Evolutionary conservation across 2,113 vertebrate species (phyloP), one percentile per base, ranked within the genome.

Genomic region (Ammodytes marinus): DNA sequence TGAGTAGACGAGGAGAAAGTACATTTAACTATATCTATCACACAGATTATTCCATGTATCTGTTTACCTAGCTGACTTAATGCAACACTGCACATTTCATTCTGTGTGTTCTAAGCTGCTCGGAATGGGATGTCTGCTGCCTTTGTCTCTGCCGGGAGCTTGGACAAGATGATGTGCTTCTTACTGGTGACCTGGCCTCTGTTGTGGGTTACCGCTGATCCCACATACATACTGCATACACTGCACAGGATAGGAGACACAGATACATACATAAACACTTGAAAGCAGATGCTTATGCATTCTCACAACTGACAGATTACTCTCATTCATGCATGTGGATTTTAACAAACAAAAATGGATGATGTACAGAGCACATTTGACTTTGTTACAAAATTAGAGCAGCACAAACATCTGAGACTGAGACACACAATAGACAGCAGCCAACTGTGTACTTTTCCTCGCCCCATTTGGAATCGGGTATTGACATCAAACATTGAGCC

Each of bases 401-500:
- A 60, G 66, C 5, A 12, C 64, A 57, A 64, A 73, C 79, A 72
- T 83, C 74, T 83, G 80, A 85, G 71, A 88, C 66, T 40, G 43
- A 85, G 58, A 72, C 68, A 74, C 74, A 78, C 68, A 57, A 65
- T 42, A 49, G 59, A 63, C 64, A 74, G 45, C 74, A 67, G 64
- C 54, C 72, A 19, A 63, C 80, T 90, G 91, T 89, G 88, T 79
- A 74, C 87, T 83, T 66, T 67, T 35, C 77, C 64, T 82, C 65
- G 37, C 82, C 83, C 76, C 54, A 39, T 72, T 79, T 77, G 84
- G 80, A 83, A 70, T 54, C 64, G 77, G 66, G 58, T 93, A 92
- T 91, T 87, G 88, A 92, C 90, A 90, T 88, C 89, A 94, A 92
- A 91, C 87, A 90, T 12, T 53, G 78, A 68, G 77, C 35, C 59